Percentiles rank a stretch among this genome's conserved stretches.
Conservation (phyloP, 2,888 invertebrate species). For the Hecatera dysodea region DNA sequence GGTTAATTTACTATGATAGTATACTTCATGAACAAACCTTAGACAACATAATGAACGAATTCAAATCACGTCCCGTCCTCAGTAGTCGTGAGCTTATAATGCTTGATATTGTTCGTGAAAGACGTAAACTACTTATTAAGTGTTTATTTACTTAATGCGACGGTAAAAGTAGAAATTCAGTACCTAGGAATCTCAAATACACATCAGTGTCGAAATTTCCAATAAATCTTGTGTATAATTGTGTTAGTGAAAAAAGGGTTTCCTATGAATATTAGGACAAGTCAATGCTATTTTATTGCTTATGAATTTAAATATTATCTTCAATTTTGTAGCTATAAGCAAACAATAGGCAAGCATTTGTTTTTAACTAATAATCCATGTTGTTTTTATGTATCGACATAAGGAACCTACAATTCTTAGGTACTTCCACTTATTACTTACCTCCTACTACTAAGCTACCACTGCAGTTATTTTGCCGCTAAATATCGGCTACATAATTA, state of each 20-base stretch:
- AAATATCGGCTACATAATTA: slow-evolving; percentile 10
- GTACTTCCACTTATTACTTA: too few relatives aligned
- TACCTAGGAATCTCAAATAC: not conserved
- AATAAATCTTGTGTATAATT: too few relatives aligned
- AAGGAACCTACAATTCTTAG: too few relatives aligned
- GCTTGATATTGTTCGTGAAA: slow-evolving; percentile 19
- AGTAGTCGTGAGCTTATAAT: not conserved
- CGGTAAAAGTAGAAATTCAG: slow-evolving; percentile 26
- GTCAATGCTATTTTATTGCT: not conserved
- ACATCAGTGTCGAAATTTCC: not conserved
- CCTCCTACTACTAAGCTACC: too few relatives aligned
- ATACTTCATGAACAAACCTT: slow-evolving; percentile 30
- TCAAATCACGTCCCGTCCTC: slow-evolving; percentile 12
- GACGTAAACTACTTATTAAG: slow-evolving; percentile 7
- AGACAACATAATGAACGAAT: slow-evolving; percentile 20
- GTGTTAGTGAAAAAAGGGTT: too few relatives aligned
- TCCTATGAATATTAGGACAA: not conserved
- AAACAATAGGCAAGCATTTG: too few relatives aligned
- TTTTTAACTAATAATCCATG: too few relatives aligned
- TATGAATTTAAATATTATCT: too few relatives aligned
- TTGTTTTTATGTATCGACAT: too few relatives aligned
- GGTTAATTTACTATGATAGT: not conserved
- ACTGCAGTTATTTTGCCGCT: not conserved
- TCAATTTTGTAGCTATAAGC: too few relatives aligned
- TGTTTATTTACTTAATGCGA: slow-evolving; percentile 44